These are phyloP conservation scores for Pygoscelis antarcticus DNA, from an alignment of 2,113 vertebrate genomes.

Conservation along the genomic window DNA sequence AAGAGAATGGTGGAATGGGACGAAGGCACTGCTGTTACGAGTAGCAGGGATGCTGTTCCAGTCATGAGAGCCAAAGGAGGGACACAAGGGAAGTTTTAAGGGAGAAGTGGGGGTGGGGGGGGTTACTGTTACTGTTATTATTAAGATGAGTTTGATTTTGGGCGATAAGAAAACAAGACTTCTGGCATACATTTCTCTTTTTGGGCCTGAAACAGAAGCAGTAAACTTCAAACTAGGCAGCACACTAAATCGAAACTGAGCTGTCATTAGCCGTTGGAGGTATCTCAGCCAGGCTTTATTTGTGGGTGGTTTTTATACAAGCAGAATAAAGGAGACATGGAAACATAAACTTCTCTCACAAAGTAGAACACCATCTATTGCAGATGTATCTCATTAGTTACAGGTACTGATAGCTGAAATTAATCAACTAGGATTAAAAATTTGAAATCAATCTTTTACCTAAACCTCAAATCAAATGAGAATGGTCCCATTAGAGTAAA, in stretches of 20 bases:
- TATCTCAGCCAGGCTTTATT: background rate
- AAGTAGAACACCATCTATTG: background rate
- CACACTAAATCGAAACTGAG: background rate
- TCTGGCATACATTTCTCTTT: background rate
- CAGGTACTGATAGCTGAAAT: background rate
- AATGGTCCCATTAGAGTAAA: background rate
- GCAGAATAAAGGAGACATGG: background rate
- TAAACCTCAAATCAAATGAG: background rate
- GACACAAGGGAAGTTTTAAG: background rate
- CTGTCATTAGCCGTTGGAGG: background rate
- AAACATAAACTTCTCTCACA: background rate
- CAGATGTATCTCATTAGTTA: background rate
- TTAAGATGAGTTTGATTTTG: background rate
- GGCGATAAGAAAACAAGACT: background rate
- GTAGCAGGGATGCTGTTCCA: background rate
- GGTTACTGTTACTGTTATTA: background rate
- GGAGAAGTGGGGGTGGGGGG: background rate
- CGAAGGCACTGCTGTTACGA: background rate
- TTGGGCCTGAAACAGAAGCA: background rate
- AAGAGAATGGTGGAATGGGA: accelerated
- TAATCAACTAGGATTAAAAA: background rate
- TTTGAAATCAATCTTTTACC: background rate
- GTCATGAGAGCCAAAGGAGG: background rate
- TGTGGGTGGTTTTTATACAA: background rate
- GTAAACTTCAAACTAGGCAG: background rate